Percentiles rank a stretch among this genome's conserved stretches.
These are phyloP conservation scores for Ceratoteleas bidentatus DNA, from an alignment of 1,140 invertebrate genomes.

Conservation along the genomic window DNA sequence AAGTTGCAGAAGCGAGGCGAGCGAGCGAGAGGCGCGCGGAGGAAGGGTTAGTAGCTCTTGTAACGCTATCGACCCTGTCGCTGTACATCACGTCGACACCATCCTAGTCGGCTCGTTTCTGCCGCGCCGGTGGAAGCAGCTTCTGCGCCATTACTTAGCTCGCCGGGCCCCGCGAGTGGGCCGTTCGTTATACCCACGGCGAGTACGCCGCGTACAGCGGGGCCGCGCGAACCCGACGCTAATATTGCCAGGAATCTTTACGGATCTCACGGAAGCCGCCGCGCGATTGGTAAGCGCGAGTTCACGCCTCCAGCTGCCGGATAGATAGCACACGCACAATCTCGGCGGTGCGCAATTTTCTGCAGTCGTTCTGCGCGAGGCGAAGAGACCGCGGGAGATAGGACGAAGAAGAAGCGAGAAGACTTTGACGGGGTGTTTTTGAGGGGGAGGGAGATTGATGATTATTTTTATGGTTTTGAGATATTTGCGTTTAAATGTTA, in stretches of 20 bases:
- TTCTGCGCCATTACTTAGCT: slow-evolving; percentile 78
- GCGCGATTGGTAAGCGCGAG: slow-evolving; percentile 55
- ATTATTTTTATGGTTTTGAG: no score
- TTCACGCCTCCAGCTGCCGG: slow-evolving; percentile 58
- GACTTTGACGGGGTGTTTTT: no score
- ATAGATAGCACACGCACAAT: slow-evolving; percentile 39
- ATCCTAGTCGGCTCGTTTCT: slow-evolving; percentile 75
- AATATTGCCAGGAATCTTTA: slow-evolving; percentile 55
- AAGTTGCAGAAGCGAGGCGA: slow-evolving; percentile 39
- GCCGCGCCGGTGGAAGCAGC: slow-evolving; percentile 74
- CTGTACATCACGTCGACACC: slow-evolving; percentile 82
- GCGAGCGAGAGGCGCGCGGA: slow-evolving; percentile 49
- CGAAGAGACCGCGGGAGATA: no score
- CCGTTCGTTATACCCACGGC: slow-evolving; percentile 45
- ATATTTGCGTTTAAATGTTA: no score
- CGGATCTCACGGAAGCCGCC: slow-evolving; percentile 62
- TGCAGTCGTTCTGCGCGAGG: no score
- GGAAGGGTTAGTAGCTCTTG: slow-evolving; percentile 81
- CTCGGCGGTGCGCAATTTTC: slow-evolving; percentile 36
- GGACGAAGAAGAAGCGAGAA: no score
- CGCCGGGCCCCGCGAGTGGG: slow-evolving; percentile 54
- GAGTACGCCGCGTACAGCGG: slow-evolving; percentile 22
- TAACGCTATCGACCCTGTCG: slow-evolving; percentile 82
- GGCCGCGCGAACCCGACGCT: slow-evolving; percentile 30
- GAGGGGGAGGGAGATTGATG: no score